Conservation (phyloP, 2,113 vertebrate genomes). For the Sakesphorus luctuosus region DNA sequence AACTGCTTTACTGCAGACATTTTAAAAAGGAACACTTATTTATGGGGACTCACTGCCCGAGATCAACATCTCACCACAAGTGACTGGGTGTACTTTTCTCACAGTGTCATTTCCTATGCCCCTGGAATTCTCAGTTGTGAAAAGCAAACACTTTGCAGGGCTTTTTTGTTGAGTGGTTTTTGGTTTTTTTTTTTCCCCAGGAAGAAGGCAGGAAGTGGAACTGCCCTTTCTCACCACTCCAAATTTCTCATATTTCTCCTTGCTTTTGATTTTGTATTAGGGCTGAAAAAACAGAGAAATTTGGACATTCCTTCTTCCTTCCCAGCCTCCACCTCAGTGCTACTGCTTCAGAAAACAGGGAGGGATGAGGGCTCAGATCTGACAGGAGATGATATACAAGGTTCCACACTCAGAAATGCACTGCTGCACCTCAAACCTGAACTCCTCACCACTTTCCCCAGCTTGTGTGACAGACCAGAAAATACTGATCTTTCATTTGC, state of each 20-base stretch:
- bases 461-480: background rate
- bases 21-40: background rate
- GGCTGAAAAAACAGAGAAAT: background rate
- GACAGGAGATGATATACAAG: background rate
- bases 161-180: background rate
- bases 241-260: background rate
- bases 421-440: background rate
- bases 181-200: background rate
- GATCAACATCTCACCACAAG: background rate
- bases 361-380: background rate
- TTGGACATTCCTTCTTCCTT: background rate
- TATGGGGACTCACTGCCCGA: background rate
- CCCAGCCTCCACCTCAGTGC: background rate
- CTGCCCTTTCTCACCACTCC: conserved; percentile 11
- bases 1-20: background rate
- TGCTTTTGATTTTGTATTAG: background rate
- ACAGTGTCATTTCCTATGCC: background rate
- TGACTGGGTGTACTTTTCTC: background rate
- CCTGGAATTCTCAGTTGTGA: background rate
- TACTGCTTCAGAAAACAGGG: background rate
- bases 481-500: background rate
- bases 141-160: background rate
- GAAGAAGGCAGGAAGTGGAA: conserved; percentile 13
- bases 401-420: background rate
- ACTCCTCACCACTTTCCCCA: background rate